Base-by-base conservation (phyloP, 2,888 invertebrate species). In the Eupsilia transversa region DNA sequence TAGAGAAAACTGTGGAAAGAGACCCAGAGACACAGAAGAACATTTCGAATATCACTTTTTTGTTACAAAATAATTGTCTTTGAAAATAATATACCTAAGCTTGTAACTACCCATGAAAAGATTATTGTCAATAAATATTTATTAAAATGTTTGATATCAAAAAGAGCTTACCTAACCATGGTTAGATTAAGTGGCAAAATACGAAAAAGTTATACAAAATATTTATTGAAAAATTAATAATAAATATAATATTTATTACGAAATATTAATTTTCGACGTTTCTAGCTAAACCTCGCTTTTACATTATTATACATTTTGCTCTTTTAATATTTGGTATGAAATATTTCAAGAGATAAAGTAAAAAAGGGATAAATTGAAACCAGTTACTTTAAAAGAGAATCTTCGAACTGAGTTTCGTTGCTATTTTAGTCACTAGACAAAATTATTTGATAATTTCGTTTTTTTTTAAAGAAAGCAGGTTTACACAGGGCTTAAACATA, bases 121-220 rank as follows among this genome's bases (percentile, higher is more conserved):
- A 38, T n/a, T 38, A 6, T 41, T 20, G 12, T 41, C 7, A 38
- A 30, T 38, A 17, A 38, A 69, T 52, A 17, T 23, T 70, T 30
- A 23, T 68, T 38, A 69, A 12, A 69, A 49, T 52, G 12, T 30
- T 69, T 52, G 12, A 30, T 23, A 69, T 69, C 23, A 52, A 70
- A 69, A 38, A 17, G 4, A 12, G 2, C 49, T 30, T 17, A 30
- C 41, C 27, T 38, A 52, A 70, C 4, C 17, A 17, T 38, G 17
- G 12, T 23, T 27, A 27, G 20, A 41, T 20, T 20, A 41, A 12
- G 20, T 41, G 7, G 27, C 12, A 27, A 27, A 38, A 43, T 30
- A 12, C 3, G 12, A 43, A 56, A 30, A 56, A 30, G 27, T 17
- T 27, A 56, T 7, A 7, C 41, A 7, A 41, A 3, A 20, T 41